Evolutionary conservation across 2,113 vertebrate genomes (phyloP).

Genomic region (Dolichotis patagonum): DNA sequence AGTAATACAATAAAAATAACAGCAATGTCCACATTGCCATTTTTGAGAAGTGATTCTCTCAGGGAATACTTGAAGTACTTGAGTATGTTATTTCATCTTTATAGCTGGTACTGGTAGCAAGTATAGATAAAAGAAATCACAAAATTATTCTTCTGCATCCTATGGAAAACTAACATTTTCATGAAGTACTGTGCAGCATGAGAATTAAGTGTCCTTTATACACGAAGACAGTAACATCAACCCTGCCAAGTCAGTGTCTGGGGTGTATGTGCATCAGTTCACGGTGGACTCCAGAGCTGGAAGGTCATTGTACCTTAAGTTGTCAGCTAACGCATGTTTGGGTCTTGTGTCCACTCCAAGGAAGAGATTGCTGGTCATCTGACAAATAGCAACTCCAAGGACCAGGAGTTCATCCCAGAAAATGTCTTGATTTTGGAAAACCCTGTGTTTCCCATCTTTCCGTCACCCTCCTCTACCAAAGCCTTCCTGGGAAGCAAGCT

Average conservation of each 20-base stretch:
- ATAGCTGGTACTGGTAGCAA: background rate
- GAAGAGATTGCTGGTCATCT: background rate
- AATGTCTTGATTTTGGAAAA: background rate
- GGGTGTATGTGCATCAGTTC: background rate
- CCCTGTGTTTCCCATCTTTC: background rate
- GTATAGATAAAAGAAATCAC: background rate
- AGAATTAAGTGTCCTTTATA: background rate
- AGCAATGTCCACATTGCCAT: background rate
- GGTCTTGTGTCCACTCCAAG: background rate
- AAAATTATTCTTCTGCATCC: background rate
- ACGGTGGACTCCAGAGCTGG: background rate
- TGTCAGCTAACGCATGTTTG: background rate
- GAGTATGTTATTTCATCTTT: background rate
- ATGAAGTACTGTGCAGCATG: background rate
- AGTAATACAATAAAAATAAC: background rate
- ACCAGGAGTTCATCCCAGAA: background rate
- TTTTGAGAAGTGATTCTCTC: background rate
- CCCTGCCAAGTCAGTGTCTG: background rate
- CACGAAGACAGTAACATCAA: background rate
- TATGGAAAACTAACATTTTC: background rate
- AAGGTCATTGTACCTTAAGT: background rate
- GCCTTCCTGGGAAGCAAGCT: accelerated
- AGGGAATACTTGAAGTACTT: background rate
- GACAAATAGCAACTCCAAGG: background rate
- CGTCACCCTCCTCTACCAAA: accelerated